Evolutionary conservation across 2,888 invertebrate species (phyloP).

Genomic region (Agrotis ipsilon): DNA sequence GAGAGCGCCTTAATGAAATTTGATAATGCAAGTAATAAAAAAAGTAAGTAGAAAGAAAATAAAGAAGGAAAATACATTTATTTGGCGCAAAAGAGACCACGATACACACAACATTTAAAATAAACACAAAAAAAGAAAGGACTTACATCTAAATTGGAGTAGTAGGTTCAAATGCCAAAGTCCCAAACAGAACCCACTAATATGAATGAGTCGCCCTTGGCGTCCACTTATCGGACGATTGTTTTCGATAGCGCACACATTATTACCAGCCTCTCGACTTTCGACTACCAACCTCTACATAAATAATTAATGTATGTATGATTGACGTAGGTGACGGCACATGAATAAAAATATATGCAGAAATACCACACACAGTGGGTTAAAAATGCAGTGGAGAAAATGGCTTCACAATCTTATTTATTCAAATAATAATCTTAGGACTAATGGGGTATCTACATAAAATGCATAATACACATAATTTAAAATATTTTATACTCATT

Average conservation of each 20-base stretch:
- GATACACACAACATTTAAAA: too few relatives aligned
- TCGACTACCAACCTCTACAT: constrained; percentile 76
- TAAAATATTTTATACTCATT: too few relatives aligned
- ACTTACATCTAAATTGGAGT: too few relatives aligned
- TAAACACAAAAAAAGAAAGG: too few relatives aligned
- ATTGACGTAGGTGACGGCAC: constrained; percentile 69
- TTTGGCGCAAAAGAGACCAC: too few relatives aligned
- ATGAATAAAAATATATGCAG: constrained; percentile 49
- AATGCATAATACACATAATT: too few relatives aligned
- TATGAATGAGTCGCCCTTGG: constrained; percentile 76
- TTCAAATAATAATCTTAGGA: too few relatives aligned
- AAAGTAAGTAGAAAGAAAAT: too few relatives aligned
- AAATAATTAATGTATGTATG: constrained; percentile 78
- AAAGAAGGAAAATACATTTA: too few relatives aligned
- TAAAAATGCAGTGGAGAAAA: background rate
- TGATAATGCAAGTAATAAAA: too few relatives aligned
- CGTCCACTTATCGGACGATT: constrained; percentile 80
- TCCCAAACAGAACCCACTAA: constrained; percentile 64
- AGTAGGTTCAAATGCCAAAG: constrained; percentile 26
- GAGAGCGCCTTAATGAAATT: too few relatives aligned
- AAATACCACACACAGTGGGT: constrained; percentile 41
- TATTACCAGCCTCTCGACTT: constrained; percentile 78
- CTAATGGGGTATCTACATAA: too few relatives aligned
- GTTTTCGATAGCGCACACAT: constrained; percentile 81
- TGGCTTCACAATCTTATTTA: background rate